Percentiles rank a stretch among this genome's conserved stretches.
phyloP scores from a whole-genome alignment of 2,888 invertebrate genomes.

The Dynastes maya region DNA sequence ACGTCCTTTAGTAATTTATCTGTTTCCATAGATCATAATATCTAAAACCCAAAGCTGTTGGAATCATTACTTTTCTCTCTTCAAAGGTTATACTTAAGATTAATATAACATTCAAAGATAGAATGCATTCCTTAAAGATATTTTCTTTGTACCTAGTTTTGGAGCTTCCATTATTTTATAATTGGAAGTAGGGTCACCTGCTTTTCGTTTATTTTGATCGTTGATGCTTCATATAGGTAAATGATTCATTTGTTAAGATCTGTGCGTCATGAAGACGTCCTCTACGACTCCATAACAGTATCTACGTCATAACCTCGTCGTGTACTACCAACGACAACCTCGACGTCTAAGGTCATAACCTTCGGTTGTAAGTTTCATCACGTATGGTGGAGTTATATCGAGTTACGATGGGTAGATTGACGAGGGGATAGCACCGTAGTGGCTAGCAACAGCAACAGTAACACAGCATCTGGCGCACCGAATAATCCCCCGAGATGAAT shows the following conservation, averaged over 20 bases:
- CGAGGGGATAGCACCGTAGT: slow-evolving; percentile 54
- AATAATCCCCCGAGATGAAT: slow-evolving; percentile 67
- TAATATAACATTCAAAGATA: too few relatives aligned
- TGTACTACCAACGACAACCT: slow-evolving; percentile 14
- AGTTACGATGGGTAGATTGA: slow-evolving; percentile 65
- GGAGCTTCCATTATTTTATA: too few relatives aligned
- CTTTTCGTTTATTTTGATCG: too few relatives aligned
- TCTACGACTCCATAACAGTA: slow-evolving; percentile 15
- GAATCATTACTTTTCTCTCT: too few relatives aligned
- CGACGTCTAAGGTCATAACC: slow-evolving; percentile 33
- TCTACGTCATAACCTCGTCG: slow-evolving; percentile 7
- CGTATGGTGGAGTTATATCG: slow-evolving; percentile 65
- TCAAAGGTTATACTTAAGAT: too few relatives aligned
- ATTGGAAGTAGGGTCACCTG: too few relatives aligned
- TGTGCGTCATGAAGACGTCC: slow-evolving; percentile 23
- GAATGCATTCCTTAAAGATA: too few relatives aligned
- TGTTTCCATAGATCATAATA: too few relatives aligned
- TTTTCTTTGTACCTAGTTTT: too few relatives aligned
- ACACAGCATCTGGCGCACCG: slow-evolving; percentile 62
- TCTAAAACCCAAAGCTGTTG: too few relatives aligned
- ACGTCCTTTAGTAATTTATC: too few relatives aligned
- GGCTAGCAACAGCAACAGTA: slow-evolving; percentile 42
- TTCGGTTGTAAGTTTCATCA: slow-evolving; percentile 64
- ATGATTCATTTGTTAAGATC: slow-evolving; percentile 9
- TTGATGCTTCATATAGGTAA: too few relatives aligned